Percentiles rank a stretch among this genome's conserved stretches.
phyloP scores from a whole-genome alignment of 2,113 vertebrate species.

The Mobula birostris region DNA sequence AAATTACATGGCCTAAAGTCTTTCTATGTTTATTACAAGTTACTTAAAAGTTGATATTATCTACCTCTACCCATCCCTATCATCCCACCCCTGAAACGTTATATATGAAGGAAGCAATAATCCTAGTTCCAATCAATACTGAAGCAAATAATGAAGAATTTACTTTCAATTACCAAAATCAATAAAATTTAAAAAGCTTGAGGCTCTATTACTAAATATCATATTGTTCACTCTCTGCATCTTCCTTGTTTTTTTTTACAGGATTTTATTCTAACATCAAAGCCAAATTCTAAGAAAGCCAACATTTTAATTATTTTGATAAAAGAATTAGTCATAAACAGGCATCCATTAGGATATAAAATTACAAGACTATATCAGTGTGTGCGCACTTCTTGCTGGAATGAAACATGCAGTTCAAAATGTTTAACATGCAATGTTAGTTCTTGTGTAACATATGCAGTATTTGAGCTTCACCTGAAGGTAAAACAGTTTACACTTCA shows the following conservation, averaged over 20 bases:
- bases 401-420: conserved; percentile 2
- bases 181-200: neutral
- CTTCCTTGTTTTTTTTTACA: neutral
- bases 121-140: neutral
- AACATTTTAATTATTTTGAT: neutral
- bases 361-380: neutral
- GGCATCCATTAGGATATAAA: neutral
- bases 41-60: too few species aligned
- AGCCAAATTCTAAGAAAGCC: neutral
- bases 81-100: neutral
- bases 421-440: conserved; percentile 22
- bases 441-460: neutral
- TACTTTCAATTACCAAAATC: neutral
- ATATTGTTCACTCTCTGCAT: neutral
- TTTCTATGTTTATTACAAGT: neutral
- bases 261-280: neutral
- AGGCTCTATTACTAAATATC: neutral
- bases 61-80: neutral
- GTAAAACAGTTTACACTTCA: neutral
- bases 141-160: neutral
- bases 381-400: neutral
- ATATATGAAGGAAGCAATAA: neutral
- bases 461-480: neutral
- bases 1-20: neutral
- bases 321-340: neutral